Evolutionary conservation across 2,797 vertebrate species (phyloP).

Genomic region (Fringilla coelebs): DNA sequence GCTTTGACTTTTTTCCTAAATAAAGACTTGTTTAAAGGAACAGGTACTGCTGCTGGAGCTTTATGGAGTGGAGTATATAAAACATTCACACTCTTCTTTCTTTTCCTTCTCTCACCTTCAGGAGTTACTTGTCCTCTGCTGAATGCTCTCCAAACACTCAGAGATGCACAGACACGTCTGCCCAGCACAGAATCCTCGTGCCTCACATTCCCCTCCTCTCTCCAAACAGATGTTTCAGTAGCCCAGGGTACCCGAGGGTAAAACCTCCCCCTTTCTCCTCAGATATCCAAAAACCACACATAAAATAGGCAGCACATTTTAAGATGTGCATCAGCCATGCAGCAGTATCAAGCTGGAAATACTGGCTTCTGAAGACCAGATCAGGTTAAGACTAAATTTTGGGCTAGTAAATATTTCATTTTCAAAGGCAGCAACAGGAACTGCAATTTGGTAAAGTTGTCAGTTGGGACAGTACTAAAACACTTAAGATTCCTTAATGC

Average conservation of each 20-base stretch:
- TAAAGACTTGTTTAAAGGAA: background rate
- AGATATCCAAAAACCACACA: background rate
- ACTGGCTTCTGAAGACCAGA: background rate
- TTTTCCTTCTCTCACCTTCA: background rate
- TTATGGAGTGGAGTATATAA: background rate
- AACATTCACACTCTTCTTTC: background rate
- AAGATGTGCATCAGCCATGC: background rate
- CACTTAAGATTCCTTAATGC: background rate
- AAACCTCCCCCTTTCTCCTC: background rate
- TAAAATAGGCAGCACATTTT: rapidly evolving
- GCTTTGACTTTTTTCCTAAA: background rate
- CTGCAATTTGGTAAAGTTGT: background rate
- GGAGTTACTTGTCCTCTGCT: background rate
- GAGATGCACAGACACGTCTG: background rate
- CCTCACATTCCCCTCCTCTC: background rate
- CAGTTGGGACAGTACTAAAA: background rate
- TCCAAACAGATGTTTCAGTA: background rate
- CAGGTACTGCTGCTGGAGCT: background rate
- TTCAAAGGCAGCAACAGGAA: background rate
- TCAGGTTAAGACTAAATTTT: background rate
- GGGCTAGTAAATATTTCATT: background rate
- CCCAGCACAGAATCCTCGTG: background rate
- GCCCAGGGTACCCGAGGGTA: background rate
- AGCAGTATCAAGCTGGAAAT: background rate
- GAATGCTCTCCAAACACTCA: background rate